phyloP scores from a whole-genome alignment of 2,888 invertebrate genomes.

The Drosophila kuntzei region DNA sequence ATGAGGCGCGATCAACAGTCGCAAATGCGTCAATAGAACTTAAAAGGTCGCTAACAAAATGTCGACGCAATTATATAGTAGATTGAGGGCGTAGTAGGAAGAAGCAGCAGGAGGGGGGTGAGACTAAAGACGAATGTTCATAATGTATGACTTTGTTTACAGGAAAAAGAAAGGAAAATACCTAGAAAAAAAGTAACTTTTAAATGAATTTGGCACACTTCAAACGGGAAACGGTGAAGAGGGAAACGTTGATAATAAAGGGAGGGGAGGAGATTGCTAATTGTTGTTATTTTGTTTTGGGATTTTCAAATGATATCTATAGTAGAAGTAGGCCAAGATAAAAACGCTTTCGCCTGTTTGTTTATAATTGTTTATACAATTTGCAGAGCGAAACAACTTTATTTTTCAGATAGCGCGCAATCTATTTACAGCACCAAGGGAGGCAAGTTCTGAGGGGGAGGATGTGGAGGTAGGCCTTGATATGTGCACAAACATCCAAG shows the following conservation, averaged over 20 bases:
- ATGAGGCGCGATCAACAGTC: neutral
- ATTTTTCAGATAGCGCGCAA: conserved; percentile 62
- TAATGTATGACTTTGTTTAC: conserved; percentile 69
- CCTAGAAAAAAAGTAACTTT: conserved; percentile 40
- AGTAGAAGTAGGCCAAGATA: conserved; percentile 73
- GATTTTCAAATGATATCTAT: conserved; percentile 65
- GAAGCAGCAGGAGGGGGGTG: neutral
- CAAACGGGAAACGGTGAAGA: conserved; percentile 15
- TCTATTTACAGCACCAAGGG: conserved; percentile 45
- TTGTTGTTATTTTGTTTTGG: conserved; percentile 37
- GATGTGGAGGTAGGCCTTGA: conserved; percentile 58
- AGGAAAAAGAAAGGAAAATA: conserved; percentile 20
- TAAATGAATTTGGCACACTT: conserved; percentile 50
- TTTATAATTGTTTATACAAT: conserved; percentile 78
- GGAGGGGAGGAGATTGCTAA: conserved; percentile 14
- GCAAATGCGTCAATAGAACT: conserved; percentile 45
- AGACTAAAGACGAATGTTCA: conserved; percentile 22
- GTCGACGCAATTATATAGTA: conserved; percentile 7
- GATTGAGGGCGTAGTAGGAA: neutral
- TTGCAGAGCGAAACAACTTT: conserved; percentile 58
- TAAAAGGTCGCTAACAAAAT: conserved; percentile 19
- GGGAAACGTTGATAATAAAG: neutral
- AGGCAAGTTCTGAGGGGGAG: conserved; percentile 5
- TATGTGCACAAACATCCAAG: conserved; percentile 61
- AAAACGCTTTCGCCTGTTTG: conserved; percentile 69